Conservation (phyloP, 2,888 invertebrate genomes). For the Drosophila niveifrons region DNA sequence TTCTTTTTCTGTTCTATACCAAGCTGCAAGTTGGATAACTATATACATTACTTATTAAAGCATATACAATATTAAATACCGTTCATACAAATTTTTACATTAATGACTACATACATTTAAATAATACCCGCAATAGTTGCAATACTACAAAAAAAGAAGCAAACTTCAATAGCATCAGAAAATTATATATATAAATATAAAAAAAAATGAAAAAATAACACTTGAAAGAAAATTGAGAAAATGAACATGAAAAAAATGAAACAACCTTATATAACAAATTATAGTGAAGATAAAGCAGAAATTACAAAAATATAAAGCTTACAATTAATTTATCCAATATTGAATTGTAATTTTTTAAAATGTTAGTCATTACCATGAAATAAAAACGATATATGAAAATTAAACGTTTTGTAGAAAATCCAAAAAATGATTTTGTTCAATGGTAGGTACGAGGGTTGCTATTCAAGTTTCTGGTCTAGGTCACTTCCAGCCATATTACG, state of each 20-base stretch:
- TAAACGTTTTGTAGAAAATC: slow-evolving; percentile 34
- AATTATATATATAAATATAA: slow-evolving; percentile 7
- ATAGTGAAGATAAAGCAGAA: slow-evolving; percentile 71
- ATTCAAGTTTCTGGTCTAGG: too few species aligned
- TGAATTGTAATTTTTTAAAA: slow-evolving; percentile 81
- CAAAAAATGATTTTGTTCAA: slow-evolving; percentile 17
- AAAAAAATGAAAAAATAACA: slow-evolving; percentile 21
- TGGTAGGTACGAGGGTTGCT: too few species aligned
- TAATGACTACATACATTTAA: slow-evolving; percentile 76
- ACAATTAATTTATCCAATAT: slow-evolving; percentile 78
- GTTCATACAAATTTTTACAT: slow-evolving; percentile 68
- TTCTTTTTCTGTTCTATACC: slow-evolving; percentile 47
- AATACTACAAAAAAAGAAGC: slow-evolving; percentile 43
- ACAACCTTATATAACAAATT: slow-evolving; percentile 69
- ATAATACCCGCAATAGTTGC: slow-evolving; percentile 58
- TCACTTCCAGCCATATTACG: too few species aligned
- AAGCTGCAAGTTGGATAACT: slow-evolving; percentile 49
- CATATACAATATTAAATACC: slow-evolving; percentile 41
- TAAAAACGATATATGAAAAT: slow-evolving; percentile 71
- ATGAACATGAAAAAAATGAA: slow-evolving; percentile 70
- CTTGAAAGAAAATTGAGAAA: slow-evolving; percentile 70
- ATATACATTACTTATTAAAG: slow-evolving; percentile 43
- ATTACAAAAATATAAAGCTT: slow-evolving; percentile 63
- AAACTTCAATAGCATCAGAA: slow-evolving; percentile 29
- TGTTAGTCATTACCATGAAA: slow-evolving; percentile 80